Base-by-base conservation (phyloP, 2,797 vertebrate genomes). In the Crotalus adamanteus region DNA sequence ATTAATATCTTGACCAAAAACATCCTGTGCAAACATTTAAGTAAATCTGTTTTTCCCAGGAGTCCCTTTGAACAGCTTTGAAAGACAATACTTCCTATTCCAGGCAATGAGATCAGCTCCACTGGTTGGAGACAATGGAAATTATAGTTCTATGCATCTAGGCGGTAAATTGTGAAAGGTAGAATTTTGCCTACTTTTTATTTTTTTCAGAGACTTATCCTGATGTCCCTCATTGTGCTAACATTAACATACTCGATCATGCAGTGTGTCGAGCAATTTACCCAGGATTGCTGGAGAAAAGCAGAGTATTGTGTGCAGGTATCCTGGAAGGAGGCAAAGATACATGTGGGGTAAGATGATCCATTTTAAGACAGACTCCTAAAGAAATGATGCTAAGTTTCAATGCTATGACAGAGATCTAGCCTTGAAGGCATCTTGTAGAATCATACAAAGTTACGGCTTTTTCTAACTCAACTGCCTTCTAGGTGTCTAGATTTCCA, bases 251-350 rank as follows among this genome's bases (percentile, higher is more conserved):
- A 11, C 6, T 92, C 1, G 1, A 85, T 18, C 20, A 20, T 5
- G 0, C 0, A 1, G 57, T 63, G 14, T 92, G 92, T 53, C 2
- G 86, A 16, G 25, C 14, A 22, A n/a, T 59, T 86, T 90, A 89
- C 26, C 59, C 88, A 8, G 63, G 26, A 26, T 63, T 57, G 57
- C 0, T 3, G 0, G 1, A n/a, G 11, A 37, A 0, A 2, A 14
- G 63, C 25, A 56, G 42, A 2, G n/a, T 42, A 20, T 12, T 89
- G 53, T 92, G 92, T 86, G 92, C 92, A 2, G 92, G 92, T 28
- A 9, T 16, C n/a, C 47, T 63, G 59, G 57, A 65, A n/a, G 92
- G 92, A 90, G 73, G 73, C n/a, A 92, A 86, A 61, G 92, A 92
- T 61, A 86, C 92, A 22, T 92, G 92, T n/a, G 14, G 8, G n/a